Base-by-base conservation (phyloP, 1,140 invertebrate genomes). In the Dreissena rostriformis region DNA sequence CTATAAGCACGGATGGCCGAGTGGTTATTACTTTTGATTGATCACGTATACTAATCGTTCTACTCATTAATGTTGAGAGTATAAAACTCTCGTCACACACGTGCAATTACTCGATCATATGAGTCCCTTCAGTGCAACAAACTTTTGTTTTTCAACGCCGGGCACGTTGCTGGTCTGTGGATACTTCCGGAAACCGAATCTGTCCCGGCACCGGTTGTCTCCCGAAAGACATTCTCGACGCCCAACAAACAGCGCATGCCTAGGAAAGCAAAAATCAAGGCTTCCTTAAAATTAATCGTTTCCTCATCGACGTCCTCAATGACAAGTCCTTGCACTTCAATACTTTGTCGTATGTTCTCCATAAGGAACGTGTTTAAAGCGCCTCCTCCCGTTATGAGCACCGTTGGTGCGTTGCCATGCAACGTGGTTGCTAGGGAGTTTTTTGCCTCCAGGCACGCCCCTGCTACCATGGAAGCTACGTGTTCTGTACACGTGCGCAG, bases 311-410 rank as follows among this genome's bases (percentile, higher is more conserved):
- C 86, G 14, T 89, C 76, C 55, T 89, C 85, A 14, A 92, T 55
- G 22, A 71, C 81, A 24, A 92, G 84, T 22, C 77, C 82, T 39
- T 79, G 24, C n/a, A 84, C 82, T 0, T 78, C 65, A 49, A 91
- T 67, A 61, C 87, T 87, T 22, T 83, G 68, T 19, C 77, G 71
- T 28, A 92, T 82, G 12, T 76, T 29, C 22, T 87, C 72, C 61
- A 92, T 86, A 7, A 93, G 87, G 53, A 78, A 88, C 61, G 82
- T 85, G 86, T 92, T 92, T 52, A 89, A 85, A 4, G 91, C 90
- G 7, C 91, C 91, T 7, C 92, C 92, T n/a, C 92, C 92, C 0
- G 92, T 92, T n/a, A 93, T 86, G 15, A 93, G 85, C 10, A 91
- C 72, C 6, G 73, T 84, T 19, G n/a, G 52, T 11, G 55, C 55